Conservation (phyloP, 2,113 vertebrate genomes). For the Mugil cephalus region DNA sequence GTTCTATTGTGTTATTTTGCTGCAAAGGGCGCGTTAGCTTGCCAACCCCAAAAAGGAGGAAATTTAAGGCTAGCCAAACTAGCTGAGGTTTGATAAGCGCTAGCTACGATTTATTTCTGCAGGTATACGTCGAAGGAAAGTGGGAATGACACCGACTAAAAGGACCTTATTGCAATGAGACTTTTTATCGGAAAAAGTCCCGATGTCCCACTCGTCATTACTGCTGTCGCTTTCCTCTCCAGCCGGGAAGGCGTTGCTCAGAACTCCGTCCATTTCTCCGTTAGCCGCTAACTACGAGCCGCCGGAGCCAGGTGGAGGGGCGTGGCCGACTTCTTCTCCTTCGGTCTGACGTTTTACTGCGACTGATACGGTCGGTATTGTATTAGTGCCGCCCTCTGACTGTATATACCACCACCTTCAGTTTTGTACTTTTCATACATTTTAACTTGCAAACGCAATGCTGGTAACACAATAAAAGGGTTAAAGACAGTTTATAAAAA, state of each 20-base stretch:
- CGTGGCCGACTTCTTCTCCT: no score
- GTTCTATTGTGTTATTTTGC: no score
- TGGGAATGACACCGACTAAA: fast-evolving
- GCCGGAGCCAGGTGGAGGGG: no score
- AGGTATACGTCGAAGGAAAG: neutral
- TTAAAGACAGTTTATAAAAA: no score
- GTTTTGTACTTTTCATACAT: no score
- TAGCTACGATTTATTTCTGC: neutral
- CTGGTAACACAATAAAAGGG: no score
- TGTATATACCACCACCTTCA: no score
- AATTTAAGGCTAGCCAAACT: neutral
- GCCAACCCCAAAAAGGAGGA: neutral
- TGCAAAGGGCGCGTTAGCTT: neutral
- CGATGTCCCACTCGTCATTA: conserved; percentile 78
- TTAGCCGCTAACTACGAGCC: neutral
- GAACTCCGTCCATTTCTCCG: conserved; percentile 21
- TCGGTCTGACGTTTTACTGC: no score
- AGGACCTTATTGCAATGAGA: conserved; percentile 7
- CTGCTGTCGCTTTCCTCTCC: conserved; percentile 82
- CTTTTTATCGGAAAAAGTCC: neutral
- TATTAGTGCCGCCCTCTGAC: no score
- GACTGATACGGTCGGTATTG: no score
- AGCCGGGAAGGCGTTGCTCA: conserved; percentile 65
- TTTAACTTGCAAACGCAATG: no score
- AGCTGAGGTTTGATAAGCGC: conserved; percentile 1